Evolutionary conservation across 2,113 vertebrate species (phyloP), one percentile per base, ranked within the genome.

Genomic region (Diadophis punctatus): DNA sequence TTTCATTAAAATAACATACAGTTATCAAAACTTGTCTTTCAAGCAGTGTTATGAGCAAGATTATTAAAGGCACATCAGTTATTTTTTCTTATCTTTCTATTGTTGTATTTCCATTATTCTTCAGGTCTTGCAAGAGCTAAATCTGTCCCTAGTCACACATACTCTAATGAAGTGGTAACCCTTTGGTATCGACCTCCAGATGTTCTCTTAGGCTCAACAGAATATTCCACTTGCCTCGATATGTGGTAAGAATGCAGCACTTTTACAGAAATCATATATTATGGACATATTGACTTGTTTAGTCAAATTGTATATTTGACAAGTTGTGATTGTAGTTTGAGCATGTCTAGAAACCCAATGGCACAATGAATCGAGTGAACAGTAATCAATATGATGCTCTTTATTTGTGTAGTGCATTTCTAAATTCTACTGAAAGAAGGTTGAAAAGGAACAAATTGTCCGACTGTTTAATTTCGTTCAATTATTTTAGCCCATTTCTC

Each of bases 151-250:
- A 99, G 99, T 96, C 99, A 99, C 95, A 99, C 99, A 0, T 99
- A 99, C 95, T 99, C 99, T 95, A 99, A 99, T 87, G 99, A 99
- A 97, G 99, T 99, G 96, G 99, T 99, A 95, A 99, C 99, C 39
- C 97, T 99, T 39, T 99, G 99, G 99, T 99, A 99, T 96, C 97
- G 99, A 85, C 99, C 99, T 95, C 99, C 99, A 94, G 99, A 99
- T 95, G 99, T 99, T 93, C 98, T 99, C 92, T 97, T 99, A 97
- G 99, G 99, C 93, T 99, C 99, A 20, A 99, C 99, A 88, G 99
- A 99, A 89, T 99, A 99, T 96, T 99, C 99, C 92, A 99, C 99
- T 97, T 99, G 98, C 96, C 98, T 99, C 96, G 99, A 99, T 97
- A 99, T 99, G 99, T 99, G 99, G 99, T 99, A 96, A 97, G 98